phyloP scores from a whole-genome alignment of 2,797 vertebrate genomes.

The Rallus crepitans region DNA sequence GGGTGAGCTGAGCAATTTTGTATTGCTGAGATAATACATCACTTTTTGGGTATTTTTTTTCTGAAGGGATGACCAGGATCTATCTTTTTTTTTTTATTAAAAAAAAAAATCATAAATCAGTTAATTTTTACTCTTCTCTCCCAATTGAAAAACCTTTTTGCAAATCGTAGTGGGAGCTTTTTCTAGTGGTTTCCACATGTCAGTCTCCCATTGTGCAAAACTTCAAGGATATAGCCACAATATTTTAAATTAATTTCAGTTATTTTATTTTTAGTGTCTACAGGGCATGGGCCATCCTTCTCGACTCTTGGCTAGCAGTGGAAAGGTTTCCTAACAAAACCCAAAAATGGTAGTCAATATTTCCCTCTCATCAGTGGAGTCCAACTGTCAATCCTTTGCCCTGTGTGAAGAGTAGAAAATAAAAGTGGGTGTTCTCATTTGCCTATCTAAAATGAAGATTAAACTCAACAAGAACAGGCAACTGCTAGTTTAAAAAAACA shows the following conservation, averaged over 20 bases:
- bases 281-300: background rate
- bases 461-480: background rate
- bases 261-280: background rate
- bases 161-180: background rate
- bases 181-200: background rate
- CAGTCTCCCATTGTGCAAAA: background rate
- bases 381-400: background rate
- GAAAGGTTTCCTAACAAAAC: background rate
- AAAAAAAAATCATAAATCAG: background rate
- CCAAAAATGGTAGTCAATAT: background rate
- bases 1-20: background rate
- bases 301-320: background rate
- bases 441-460: background rate
- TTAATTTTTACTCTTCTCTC: background rate
- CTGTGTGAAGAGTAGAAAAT: background rate
- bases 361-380: background rate
- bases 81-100: background rate
- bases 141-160: background rate
- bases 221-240: background rate
- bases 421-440: background rate
- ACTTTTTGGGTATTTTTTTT: background rate
- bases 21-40: background rate
- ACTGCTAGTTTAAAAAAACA: background rate
- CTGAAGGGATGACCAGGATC: background rate
- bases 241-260: background rate